Percentiles rank a stretch among this genome's conserved stretches.
Conservation (phyloP, 2,113 vertebrate species). For the Sapayoa aenigma region DNA sequence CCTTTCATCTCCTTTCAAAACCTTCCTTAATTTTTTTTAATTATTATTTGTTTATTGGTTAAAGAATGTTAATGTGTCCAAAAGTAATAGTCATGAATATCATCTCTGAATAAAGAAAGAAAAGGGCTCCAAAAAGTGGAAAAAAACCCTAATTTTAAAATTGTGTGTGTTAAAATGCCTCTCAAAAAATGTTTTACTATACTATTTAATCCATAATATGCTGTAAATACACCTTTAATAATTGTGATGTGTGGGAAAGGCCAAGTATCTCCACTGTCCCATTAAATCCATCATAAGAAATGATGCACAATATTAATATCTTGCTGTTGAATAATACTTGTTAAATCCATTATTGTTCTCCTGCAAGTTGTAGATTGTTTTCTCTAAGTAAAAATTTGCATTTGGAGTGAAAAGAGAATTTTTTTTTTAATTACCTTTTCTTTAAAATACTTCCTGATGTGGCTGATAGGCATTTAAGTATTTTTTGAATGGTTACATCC, state of each 20-base stretch:
- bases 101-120: background rate
- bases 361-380: background rate
- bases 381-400: background rate
- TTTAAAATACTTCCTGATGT: background rate
- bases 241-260: background rate
- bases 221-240: background rate
- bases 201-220: background rate
- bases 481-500: background rate
- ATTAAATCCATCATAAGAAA: background rate
- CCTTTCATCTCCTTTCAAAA: background rate
- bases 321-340: background rate
- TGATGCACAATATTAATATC: fast-evolving
- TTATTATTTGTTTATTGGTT: background rate
- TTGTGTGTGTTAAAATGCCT: background rate
- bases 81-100: background rate
- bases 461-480: background rate
- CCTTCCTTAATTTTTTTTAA: background rate
- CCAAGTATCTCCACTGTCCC: background rate
- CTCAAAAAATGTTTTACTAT: background rate
- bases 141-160: background rate
- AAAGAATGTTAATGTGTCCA: background rate
- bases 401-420: background rate
- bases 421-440: background rate
- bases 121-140: background rate
- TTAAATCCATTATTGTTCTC: background rate